Conservation (phyloP, 2,888 invertebrate species). For the Polymixis flavicincta region DNA sequence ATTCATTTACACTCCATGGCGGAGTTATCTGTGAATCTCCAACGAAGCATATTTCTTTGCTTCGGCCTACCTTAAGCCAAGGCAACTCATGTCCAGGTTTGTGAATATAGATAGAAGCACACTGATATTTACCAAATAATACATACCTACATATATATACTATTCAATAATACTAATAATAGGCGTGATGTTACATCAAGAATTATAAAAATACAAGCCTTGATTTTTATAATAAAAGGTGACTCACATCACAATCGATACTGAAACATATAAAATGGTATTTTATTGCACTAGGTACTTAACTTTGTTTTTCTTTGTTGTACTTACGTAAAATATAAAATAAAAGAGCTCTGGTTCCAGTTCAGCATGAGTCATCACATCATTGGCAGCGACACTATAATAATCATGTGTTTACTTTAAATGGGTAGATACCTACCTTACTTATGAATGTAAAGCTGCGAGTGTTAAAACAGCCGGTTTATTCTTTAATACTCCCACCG, state of each 20-base stretch:
- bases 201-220: neutral
- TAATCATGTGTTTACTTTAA: neutral
- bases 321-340: neutral
- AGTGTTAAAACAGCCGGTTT: too few species aligned
- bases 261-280: neutral
- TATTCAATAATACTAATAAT: neutral
- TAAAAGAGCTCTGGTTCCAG: neutral
- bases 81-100: too few species aligned
- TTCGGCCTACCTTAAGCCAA: too few species aligned
- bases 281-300: neutral
- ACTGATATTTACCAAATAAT: neutral
- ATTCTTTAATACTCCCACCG: neutral
- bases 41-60: too few species aligned
- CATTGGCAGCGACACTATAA: neutral
- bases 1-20: too few species aligned
- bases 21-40: too few species aligned
- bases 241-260: neutral
- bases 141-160: neutral
- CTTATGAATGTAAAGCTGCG: neutral
- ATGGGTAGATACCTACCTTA: neutral
- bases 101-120: too few species aligned
- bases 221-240: constrained; percentile 2
- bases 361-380: neutral
- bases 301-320: neutral
- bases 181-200: neutral